Conservation (phyloP, 1,140 invertebrate genomes). For the Drosophila repleta region DNA sequence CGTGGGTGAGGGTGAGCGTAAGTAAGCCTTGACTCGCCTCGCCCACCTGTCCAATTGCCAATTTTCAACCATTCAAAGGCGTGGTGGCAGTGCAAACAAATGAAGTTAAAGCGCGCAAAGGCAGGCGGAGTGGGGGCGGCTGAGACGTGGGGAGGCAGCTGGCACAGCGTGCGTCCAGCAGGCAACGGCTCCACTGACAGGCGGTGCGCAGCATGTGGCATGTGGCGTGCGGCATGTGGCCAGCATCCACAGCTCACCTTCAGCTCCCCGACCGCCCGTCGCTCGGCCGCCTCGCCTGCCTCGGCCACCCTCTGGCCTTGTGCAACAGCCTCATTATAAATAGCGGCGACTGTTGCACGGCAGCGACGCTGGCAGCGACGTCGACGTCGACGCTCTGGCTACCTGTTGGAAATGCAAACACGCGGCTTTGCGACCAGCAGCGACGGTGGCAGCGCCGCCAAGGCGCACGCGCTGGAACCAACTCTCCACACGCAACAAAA, state of each 20-base stretch:
- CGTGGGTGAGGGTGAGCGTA: neutral
- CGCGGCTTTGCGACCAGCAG: conserved; percentile 10
- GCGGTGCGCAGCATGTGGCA: conserved; percentile 13
- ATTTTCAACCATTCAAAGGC: neutral
- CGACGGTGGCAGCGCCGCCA: conserved; percentile 34
- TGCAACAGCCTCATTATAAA: conserved; percentile 68
- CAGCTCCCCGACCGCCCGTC: neutral
- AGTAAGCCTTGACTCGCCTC: neutral
- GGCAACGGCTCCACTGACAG: conserved; percentile 6
- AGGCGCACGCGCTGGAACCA: conserved; percentile 63
- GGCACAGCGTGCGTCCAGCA: conserved; percentile 19
- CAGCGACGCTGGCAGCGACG: conserved; percentile 50
- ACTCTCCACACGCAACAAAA: conserved; percentile 55
- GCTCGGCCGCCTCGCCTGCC: neutral
- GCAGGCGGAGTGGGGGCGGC: conserved; percentile 9
- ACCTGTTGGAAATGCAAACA: conserved; percentile 80
- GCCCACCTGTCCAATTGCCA: conserved; percentile 3
- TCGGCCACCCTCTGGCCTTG: conserved; percentile 12
- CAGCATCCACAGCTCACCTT: conserved; percentile 18
- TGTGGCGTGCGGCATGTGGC: conserved; percentile 21
- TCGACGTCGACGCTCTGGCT: conserved; percentile 36
- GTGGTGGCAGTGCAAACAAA: conserved; percentile 39
- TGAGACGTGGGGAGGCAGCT: neutral
- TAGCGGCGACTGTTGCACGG: conserved; percentile 72
- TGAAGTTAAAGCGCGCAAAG: conserved; percentile 52